Evolutionary conservation across 2,797 vertebrate genomes (phyloP), one percentile per base, ranked within the genome.

Genomic region (Numenius phaeopus): DNA sequence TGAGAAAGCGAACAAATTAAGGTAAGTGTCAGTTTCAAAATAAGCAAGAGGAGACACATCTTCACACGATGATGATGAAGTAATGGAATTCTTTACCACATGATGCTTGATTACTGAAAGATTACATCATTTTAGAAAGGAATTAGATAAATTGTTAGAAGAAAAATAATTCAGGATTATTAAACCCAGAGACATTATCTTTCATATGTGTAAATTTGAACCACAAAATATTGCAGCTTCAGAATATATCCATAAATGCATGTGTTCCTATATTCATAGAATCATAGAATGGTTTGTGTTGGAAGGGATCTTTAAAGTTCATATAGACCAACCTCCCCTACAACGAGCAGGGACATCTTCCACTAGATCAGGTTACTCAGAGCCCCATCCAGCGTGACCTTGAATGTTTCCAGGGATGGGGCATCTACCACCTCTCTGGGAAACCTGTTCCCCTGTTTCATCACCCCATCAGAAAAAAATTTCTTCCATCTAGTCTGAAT

Each of bases 341-440:
- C 49, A 64, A 7, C 23, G 7, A 42, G 6, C 1, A 70, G 37
- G 26, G 23, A 10, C 4, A 55, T 40, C 44, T 82, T 50, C 16
- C 50, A 11, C 7, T 64, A 52, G 15, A 59, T 26, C 13, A 67
- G 9, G 15, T 15, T 58, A 8, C 32, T 72, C 19, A 72, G 10
- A 64, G 4, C 3, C 16, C 15, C 1, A 0, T 70, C 15, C 18
- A 46, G 9, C 9, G 19, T 30, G 5, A 7, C 6, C 20, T 49
- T 39, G 5, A 47, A 1, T 11, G 2, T 46, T 91, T 47, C 29
- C 12, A 40, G 11, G 12, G 9, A 9, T 50, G 23, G 5, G 19
- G 5, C 18, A 34, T 19, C 30, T 10, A 29, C 2, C 2, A 37
- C 4, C 14, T 20, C 22, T 42, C 44, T 64, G 12, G 18, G 14